Base-by-base conservation (phyloP, 2,113 vertebrate species). In the Scortum barcoo region DNA sequence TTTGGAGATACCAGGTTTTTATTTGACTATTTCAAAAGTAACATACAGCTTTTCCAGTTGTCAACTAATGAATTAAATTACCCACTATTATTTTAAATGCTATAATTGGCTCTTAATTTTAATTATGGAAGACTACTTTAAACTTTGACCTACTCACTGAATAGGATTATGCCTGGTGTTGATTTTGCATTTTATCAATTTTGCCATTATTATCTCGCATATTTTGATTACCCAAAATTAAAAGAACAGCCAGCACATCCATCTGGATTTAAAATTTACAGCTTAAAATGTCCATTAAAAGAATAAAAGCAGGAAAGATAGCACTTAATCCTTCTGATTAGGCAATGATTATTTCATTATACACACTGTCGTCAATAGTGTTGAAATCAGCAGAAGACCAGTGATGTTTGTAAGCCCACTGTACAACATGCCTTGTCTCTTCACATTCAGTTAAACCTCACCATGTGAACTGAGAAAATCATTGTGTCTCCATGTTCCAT, bases 401-500 rank as follows among this genome's bases (percentile, higher is more conserved):
- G 28, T 16, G 36, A 26, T 81, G 66, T 80, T 82, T 71, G 76
- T 83, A 57, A 50, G 40, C 13, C 33, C 9, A 12, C 51, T 48
- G 36, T 28, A 14, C 62, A 76, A 24, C 72, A 62, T 63, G 67
- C 22, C 38, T 46, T 7, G 3, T 78, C 44, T 75, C 28, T 79
- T 26, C 38, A 74, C 38, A 82, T 78, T 80, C 71, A 84, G 63
- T 84, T 68, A 82, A 70, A 86, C 76, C 57, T 70, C 67, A 51
- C 19, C 57, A 73, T 60, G 80, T 66, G 46, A 30, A 22, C 50
- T 54, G 67, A 61, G 62, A 82, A 68, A 88, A 75, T 80, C 83
- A 88, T 88, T 80, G 51, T 9, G 11, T 79, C 80, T 88, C 85
- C 46, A 86, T 77, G 42, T 83, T 86, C 54, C 78, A 80, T 82